These are phyloP conservation scores for Olivierus martensii DNA, from an alignment of 1,140 invertebrate species.

Conservation along the genomic window DNA sequence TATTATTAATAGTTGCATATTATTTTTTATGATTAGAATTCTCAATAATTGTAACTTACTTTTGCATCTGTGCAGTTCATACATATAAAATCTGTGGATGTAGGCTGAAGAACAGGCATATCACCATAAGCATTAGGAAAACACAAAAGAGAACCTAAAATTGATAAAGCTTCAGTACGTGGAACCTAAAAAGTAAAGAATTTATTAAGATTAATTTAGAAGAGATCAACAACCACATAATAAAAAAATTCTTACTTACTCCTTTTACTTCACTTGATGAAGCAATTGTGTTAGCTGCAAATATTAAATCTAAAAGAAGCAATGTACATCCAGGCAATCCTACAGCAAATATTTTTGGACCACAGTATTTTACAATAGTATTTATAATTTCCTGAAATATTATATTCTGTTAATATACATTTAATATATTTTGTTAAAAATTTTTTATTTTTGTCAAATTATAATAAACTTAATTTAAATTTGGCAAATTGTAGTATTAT, in stretches of 20 bases:
- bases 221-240: background rate
- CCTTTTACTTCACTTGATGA: constrained; percentile 61
- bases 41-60: too few relatives aligned
- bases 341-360: constrained; percentile 60
- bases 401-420: constrained; percentile 12
- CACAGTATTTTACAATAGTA: constrained; percentile 29
- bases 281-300: constrained; percentile 73
- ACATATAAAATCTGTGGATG: constrained; percentile 46
- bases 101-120: constrained; percentile 66
- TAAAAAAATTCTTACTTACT: constrained; percentile 32
- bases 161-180: constrained; percentile 76
- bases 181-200: constrained; percentile 46
- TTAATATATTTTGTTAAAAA: too few relatives aligned
- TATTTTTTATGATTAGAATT: too few relatives aligned
- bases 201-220: background rate
- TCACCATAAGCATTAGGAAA: constrained; percentile 59
- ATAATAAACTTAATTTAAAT: too few relatives aligned
- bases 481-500: too few relatives aligned
- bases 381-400: constrained; percentile 42
- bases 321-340: constrained; percentile 77
- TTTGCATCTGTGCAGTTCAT: constrained; percentile 63
- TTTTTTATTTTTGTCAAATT: too few relatives aligned
- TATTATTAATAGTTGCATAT: too few relatives aligned
- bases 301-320: constrained; percentile 74
- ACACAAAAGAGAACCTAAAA: constrained; percentile 71